phyloP scores from a whole-genome alignment of 2,113 vertebrate species.

The Ceyx margarethae region DNA sequence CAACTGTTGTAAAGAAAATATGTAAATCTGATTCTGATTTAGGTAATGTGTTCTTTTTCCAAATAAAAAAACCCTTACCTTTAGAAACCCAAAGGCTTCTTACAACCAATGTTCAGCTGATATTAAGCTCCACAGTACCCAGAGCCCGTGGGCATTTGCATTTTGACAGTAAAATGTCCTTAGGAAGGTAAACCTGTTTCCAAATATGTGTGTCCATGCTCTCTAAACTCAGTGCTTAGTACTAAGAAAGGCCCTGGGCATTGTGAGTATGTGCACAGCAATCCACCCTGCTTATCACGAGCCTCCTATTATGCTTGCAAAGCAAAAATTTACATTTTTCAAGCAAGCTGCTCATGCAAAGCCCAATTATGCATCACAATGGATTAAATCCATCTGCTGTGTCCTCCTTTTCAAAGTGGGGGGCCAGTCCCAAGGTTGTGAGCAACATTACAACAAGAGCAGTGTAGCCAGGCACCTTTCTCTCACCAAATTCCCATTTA shows the following conservation, averaged over 20 bases:
- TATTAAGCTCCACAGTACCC: neutral
- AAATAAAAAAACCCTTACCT: neutral
- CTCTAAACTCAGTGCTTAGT: neutral
- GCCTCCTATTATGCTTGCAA: neutral
- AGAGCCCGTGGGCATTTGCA: neutral
- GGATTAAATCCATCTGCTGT: neutral
- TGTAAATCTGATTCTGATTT: neutral
- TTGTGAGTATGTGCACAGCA: neutral
- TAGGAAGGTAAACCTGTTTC: neutral
- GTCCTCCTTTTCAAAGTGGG: neutral
- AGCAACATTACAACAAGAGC: neutral
- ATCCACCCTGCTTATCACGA: neutral
- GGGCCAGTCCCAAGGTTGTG: neutral
- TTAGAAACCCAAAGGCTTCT: neutral
- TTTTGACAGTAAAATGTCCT: slow-evolving; percentile 6
- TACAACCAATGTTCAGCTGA: neutral
- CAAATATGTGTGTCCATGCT: neutral
- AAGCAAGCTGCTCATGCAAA: neutral
- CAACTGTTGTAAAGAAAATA: neutral
- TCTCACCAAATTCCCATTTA: neutral
- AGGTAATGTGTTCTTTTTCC: neutral
- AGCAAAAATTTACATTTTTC: slow-evolving; percentile 22
- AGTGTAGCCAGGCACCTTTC: neutral
- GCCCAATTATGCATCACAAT: neutral
- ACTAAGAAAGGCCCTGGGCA: slow-evolving; percentile 1